A percentile compares a stretch with the other conserved stretches of the same genome.
phyloP scores from a whole-genome alignment of 2,888 invertebrate species.

The Phania funesta region DNA sequence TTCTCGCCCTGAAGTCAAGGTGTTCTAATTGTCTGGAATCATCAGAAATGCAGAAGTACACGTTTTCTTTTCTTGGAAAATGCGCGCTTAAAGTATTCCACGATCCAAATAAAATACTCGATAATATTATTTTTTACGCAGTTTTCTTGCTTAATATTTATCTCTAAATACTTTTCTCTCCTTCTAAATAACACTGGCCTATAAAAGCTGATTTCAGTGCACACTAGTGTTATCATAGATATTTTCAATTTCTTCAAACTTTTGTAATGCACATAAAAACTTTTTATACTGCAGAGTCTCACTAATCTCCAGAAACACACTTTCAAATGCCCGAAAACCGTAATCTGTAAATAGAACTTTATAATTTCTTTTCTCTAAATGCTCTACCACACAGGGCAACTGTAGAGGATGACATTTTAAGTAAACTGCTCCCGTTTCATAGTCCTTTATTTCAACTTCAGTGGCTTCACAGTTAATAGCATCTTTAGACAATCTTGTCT shows the following conservation, averaged over 20 bases:
- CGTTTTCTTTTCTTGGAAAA: too few species aligned
- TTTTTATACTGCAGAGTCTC: constrained; percentile 63
- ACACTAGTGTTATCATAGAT: constrained; percentile 74
- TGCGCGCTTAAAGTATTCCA: too few species aligned
- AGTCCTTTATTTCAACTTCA: constrained; percentile 59
- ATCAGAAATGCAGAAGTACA: too few species aligned
- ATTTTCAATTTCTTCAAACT: constrained; percentile 67
- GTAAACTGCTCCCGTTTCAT: constrained; percentile 67
- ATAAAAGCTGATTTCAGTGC: too few species aligned
- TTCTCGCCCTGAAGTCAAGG: too few species aligned
- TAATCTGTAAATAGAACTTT: constrained; percentile 65
- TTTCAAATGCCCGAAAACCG: constrained; percentile 60
- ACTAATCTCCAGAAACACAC: constrained; percentile 47
- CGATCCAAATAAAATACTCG: too few species aligned
- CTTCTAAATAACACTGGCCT: background rate
- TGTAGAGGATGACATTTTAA: constrained; percentile 67
- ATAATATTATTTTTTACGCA: too few species aligned
- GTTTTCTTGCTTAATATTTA: too few species aligned
- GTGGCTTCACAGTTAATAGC: constrained; percentile 68
- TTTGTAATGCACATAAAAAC: constrained; percentile 67
- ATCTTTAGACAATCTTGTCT: constrained; percentile 63
- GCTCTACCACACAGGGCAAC: constrained; percentile 44
- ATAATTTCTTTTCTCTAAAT: constrained; percentile 66
- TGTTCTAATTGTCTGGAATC: too few species aligned
- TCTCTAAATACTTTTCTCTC: too few species aligned